These are phyloP conservation scores for Ciona savignyi DNA, from an alignment of 23 tunicate species.

Conservation along the genomic window DNA sequence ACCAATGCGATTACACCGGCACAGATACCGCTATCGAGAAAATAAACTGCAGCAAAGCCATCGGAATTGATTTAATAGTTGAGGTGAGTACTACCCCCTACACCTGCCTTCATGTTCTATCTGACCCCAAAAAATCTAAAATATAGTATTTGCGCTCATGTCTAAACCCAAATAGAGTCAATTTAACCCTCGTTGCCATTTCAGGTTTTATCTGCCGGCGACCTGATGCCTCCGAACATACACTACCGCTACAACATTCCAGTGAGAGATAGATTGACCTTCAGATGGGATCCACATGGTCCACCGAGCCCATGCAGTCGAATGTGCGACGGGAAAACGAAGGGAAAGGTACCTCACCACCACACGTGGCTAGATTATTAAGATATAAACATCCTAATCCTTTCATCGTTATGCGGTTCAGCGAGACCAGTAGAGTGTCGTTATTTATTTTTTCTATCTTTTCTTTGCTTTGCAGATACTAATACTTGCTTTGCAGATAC, in stretches of 20 bases:
- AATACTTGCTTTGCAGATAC: no score
- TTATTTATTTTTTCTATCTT: no score
- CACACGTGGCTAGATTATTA: no score
- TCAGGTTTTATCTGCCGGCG: constrained; percentile 75
- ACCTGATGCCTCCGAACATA: constrained; percentile 70
- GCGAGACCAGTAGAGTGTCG: no score
- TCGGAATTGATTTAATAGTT: constrained; percentile 42
- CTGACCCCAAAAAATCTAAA: no score
- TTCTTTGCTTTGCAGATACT: no score
- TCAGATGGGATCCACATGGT: constrained; percentile 64
- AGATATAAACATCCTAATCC: no score
- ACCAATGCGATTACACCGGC: constrained; percentile 77
- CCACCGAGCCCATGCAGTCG: constrained; percentile 65
- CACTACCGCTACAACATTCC: constrained; percentile 68
- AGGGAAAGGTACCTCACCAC: constrained; percentile 68
- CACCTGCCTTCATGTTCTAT: no score
- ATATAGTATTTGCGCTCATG: no score
- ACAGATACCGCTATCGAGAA: constrained; percentile 38
- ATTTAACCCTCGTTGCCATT: background rate
- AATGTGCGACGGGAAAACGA: constrained; percentile 49
- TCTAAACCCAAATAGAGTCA: no score
- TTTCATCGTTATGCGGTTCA: no score
- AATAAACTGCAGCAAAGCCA: constrained; percentile 58
- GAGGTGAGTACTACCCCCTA: no score
- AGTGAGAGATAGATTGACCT: constrained; percentile 27